These are phyloP conservation scores for Antheraea pernyi DNA, from an alignment of 1,140 invertebrate species.

Conservation along the genomic window DNA sequence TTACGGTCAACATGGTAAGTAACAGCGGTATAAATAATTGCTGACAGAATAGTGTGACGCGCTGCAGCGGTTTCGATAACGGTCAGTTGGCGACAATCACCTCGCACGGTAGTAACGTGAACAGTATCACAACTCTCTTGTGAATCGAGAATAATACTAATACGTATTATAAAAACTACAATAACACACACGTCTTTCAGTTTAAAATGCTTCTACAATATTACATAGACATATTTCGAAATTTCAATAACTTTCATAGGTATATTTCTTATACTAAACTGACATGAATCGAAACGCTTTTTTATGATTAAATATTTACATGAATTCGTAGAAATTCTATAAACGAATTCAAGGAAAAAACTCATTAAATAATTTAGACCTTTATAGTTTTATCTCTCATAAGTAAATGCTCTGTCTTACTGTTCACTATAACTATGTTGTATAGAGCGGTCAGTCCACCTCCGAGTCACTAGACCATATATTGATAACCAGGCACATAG, in stretches of 20 bases:
- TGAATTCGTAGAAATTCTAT: too few species aligned
- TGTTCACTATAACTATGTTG: neutral
- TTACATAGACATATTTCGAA: too few species aligned
- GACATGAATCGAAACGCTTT: too few species aligned
- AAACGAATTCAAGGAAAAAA: too few species aligned
- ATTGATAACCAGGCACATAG: neutral
- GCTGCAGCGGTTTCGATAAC: neutral
- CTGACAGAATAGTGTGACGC: neutral
- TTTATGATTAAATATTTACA: too few species aligned
- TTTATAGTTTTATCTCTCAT: too few species aligned
- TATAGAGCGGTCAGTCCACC: constrained; percentile 10
- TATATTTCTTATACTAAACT: too few species aligned
- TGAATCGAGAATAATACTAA: neutral
- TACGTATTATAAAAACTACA: too few species aligned
- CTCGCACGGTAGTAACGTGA: neutral
- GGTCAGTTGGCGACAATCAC: neutral
- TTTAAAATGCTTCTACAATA: too few species aligned
- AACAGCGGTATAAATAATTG: neutral
- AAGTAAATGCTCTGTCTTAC: neutral
- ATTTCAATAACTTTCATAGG: too few species aligned
- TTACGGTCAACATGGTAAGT: neutral
- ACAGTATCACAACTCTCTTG: neutral
- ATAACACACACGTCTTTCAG: too few species aligned
- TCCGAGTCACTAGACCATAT: constrained; percentile 1
- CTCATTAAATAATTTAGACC: too few species aligned